Conservation (phyloP, 2,113 vertebrate genomes). For the Agelaius phoeniceus region DNA sequence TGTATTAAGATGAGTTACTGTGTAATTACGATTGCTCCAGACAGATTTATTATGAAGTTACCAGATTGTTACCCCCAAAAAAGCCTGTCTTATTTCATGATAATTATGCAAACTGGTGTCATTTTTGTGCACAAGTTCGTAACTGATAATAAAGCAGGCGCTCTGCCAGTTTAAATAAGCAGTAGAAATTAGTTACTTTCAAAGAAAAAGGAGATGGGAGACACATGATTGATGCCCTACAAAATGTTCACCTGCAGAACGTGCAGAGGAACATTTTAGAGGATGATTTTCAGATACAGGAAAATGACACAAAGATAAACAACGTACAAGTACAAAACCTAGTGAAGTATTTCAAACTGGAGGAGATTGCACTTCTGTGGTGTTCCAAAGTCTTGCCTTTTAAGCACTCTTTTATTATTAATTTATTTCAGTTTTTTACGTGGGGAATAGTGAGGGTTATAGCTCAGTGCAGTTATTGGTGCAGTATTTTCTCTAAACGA, state of each 20-base stretch:
- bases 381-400: neutral
- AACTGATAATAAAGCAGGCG: slow-evolving; percentile 65
- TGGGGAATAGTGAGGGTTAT: neutral
- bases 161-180: slow-evolving; percentile 60
- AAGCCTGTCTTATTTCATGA: slow-evolving; percentile 60
- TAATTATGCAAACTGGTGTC: slow-evolving; percentile 59
- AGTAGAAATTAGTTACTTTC: slow-evolving; percentile 46
- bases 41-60: slow-evolving; percentile 64
- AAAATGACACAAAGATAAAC: neutral
- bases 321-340: neutral
- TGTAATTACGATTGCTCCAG: slow-evolving; percentile 61
- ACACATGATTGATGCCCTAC: neutral
- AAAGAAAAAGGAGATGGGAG: neutral
- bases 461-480: neutral
- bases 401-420: neutral
- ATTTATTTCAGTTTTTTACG: neutral
- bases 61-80: slow-evolving; percentile 64
- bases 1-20: slow-evolving; percentile 62
- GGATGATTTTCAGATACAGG: neutral
- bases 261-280: neutral
- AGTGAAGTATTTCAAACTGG: neutral
- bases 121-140: slow-evolving; percentile 51
- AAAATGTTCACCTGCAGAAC: neutral
- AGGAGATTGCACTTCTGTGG: neutral
- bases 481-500: neutral